Percentiles rank a stretch among this genome's conserved stretches.
phyloP scores from a whole-genome alignment of 2,888 invertebrate species.

The Ormyrus labotus region DNA sequence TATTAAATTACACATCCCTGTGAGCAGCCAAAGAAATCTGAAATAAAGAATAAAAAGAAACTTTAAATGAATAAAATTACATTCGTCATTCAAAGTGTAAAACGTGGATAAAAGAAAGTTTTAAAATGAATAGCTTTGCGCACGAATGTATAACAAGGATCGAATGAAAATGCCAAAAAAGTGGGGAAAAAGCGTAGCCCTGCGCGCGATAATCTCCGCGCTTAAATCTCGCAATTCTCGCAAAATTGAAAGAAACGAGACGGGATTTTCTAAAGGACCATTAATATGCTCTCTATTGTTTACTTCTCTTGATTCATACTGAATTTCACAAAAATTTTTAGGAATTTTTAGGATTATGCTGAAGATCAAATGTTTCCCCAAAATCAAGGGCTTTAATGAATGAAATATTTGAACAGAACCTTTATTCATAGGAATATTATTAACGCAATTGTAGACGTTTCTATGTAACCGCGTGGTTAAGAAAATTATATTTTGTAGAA shows the following conservation, averaged over 20 bases:
- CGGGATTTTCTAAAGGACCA: conserved; percentile 17
- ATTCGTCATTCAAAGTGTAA: too few relatives aligned
- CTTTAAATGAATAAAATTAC: too few relatives aligned
- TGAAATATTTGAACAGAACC: not conserved
- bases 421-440: not conserved
- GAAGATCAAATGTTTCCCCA: too few relatives aligned
- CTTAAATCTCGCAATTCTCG: conserved; percentile 51
- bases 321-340: not conserved
- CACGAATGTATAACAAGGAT: conserved; percentile 4
- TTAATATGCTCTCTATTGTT: conserved; percentile 2
- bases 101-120: not conserved
- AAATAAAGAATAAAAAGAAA: too few relatives aligned
- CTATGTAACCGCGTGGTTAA: not conserved
- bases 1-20: too few relatives aligned
- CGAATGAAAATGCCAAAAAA: conserved; percentile 38
- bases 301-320: not conserved
- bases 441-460: not conserved
- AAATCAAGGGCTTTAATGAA: not conserved
- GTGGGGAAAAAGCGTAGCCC: not conserved
- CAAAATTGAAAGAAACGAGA: not conserved
- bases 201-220: conserved; percentile 43
- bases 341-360: too few relatives aligned
- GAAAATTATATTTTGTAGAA: not conserved
- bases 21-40: too few relatives aligned
- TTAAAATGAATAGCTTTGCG: conserved; percentile 39